Base-by-base conservation (phyloP, 2,888 invertebrate species). In the Lochmaea crataegi region DNA sequence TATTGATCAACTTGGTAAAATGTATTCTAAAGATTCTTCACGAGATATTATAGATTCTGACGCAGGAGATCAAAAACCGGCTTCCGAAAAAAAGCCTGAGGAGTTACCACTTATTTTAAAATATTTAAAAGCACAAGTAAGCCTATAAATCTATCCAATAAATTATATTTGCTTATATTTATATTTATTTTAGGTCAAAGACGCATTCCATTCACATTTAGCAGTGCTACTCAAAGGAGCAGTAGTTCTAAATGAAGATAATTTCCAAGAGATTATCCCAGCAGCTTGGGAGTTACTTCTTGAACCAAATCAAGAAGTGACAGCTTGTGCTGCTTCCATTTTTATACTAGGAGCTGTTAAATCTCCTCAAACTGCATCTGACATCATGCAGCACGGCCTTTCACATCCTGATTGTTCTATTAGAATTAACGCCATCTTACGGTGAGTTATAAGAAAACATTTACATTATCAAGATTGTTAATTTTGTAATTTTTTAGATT, bases 231-330 rank as follows among this genome's bases (percentile, higher is more conserved):
- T 97, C 10, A 98, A 98, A 88, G 95, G 96, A 0, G 96, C 96
- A 0, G 94, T 95, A 0, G 93, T 97, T 4, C 90, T 99, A 85
- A 90, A 92, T 2, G 97, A 97, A 83, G 97, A 96, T 61, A 89
- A 95, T 80, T 96, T 97, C 82, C 89, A 93, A 2, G 96, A 97
- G 80, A 92, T 97, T 51, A 91, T 98, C 74, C 95, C 96, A 0
- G 94, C 97, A 0, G 96, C 97, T 0, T 99, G 99, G 99, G 96
- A 98, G 83, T 89, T 99, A 18, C 88, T 99, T 6, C 86, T 99
- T 57, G 98, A 99, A 84, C 91, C 93, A n/a, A 98, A 98, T 84
- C 91, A 95, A 79, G 95, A 96, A 85, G 93, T 96, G 10, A 91
- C 94, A 51, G 93, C 95, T 0, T 91, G 94, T 64, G 94, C 95